Evolutionary conservation across 2,113 vertebrate genomes (phyloP).

Genomic region (Ptilorrhoa leucosticta): DNA sequence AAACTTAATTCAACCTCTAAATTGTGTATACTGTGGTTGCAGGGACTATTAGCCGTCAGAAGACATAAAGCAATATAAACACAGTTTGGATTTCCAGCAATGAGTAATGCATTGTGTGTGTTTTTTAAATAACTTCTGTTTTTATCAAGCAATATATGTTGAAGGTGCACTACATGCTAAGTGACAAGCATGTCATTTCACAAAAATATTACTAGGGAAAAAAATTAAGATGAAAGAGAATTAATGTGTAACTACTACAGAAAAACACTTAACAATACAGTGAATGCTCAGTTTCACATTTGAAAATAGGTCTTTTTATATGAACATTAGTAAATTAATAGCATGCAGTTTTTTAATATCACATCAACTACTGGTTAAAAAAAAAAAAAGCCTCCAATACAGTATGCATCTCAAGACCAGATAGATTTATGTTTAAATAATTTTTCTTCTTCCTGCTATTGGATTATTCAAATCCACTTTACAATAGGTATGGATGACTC

Average conservation of each 20-base stretch:
- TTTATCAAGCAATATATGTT: background rate
- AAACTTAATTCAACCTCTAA: constrained; percentile 62
- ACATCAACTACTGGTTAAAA: background rate
- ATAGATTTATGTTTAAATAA: background rate
- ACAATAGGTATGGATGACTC: background rate
- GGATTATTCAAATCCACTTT: background rate
- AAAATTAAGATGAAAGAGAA: background rate
- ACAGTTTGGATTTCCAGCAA: constrained; percentile 36
- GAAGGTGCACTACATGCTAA: background rate
- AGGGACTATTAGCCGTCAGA: constrained; percentile 46
- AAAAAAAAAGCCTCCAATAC: background rate
- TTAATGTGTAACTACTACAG: background rate
- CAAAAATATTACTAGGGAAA: background rate
- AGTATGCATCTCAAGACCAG: background rate
- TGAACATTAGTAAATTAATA: background rate
- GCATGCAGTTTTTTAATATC: background rate
- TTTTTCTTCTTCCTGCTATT: background rate
- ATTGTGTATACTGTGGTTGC: background rate
- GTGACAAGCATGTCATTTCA: background rate
- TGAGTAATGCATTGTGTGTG: background rate
- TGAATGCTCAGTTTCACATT: background rate
- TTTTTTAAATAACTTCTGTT: background rate
- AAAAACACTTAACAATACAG: background rate
- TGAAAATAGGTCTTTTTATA: background rate
- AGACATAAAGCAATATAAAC: constrained; percentile 51